Evolutionary conservation across 2,888 invertebrate species (phyloP), one percentile per base, ranked within the genome.

Genomic region (Trisateles emortualis): DNA sequence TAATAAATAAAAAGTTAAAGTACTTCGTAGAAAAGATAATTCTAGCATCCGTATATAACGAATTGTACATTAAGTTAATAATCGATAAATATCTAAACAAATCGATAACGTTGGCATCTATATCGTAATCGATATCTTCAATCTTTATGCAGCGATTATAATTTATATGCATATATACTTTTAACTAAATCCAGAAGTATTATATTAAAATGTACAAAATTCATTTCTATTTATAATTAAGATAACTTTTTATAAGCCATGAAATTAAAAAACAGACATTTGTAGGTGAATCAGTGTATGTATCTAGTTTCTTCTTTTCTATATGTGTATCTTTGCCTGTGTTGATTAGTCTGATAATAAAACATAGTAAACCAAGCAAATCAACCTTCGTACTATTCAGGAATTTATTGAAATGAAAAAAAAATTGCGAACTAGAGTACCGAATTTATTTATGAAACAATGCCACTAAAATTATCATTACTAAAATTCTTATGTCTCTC

Each of bases 231-330:
- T 54, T 62, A 43, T 62, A 40, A 57, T 59, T 50, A 44, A 57
- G 56, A 59, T 62, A 24, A 48, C 59, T 59, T 62, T 29, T 61
- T 52, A 58, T 53, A 63, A 17, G 51, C 49, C 19, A 52, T 11
- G 9, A 46, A 17, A 40, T 9, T 42, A n/a, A 41, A 52, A 43
- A 56, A 41, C 9, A 13, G 32, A 1, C n/a, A n/a, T 17, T 46
- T 29, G 17, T 29, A 17, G 11, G 13, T 45, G 16, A n/a, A n/a
- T n/a, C n/a, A n/a, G n/a, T n/a, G n/a, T n/a, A n/a, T n/a, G n/a
- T n/a, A n/a, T n/a, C n/a, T n/a, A n/a, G n/a, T n/a, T n/a, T n/a
- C n/a, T n/a, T n/a, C n/a, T n/a, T n/a, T n/a, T n/a, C n/a, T n/a
- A n/a, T n/a, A n/a, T n/a, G n/a, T n/a, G n/a, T n/a, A n/a, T n/a